Base-by-base conservation (phyloP, 2,113 vertebrate species). In the Tonatia bakeri region DNA sequence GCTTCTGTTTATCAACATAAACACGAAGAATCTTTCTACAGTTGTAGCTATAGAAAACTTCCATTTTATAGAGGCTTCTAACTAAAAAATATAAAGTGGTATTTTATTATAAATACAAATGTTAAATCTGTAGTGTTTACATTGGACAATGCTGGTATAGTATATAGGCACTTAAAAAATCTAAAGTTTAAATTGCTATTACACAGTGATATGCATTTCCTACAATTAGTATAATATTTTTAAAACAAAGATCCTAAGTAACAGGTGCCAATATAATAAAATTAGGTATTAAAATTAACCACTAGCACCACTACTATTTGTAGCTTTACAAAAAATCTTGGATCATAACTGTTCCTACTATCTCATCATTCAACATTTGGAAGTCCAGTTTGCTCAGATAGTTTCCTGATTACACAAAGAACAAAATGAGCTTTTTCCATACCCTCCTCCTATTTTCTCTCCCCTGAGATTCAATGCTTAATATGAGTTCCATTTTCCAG, bases 401-500 rank as follows among this genome's bases (percentile, higher is more conserved):
- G 64, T 84, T 93, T 96, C 87, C 90, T 93, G 64, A 93, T 72
- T 65, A 92, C 72, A 97, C 93, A 95, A 95, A 96, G 91, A 97
- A 95, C n/a, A 80, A 93, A 95, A 87, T 95, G 24, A 95, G 82
- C 16, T 61, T 50, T 24, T 88, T 80, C 33, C n/a, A 90, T 73
- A 94, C 91, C 94, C 91, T 96, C 67, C 95, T 73, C 84, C 94
- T 43, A 75, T 76, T 36, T 72, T 80, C 14, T 73, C 69, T 96
- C 97, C 96, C 96, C 43, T 92, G 97, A 96, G 97, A 96, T 56
- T 83, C 90, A 95, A 94, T 92, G 81, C 95, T 94, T 96, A 97
- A 97, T 95, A 97, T 89, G 96, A 98, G 96, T 95, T 97, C 94
- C 77, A 98, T 97, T 96, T 98, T 93, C 88, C 33, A 96, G 91